Percentiles rank a stretch among this genome's conserved stretches.
Evolutionary conservation across 2,113 vertebrate genomes (phyloP).

Genomic region (Pelodiscus sinensis): DNA sequence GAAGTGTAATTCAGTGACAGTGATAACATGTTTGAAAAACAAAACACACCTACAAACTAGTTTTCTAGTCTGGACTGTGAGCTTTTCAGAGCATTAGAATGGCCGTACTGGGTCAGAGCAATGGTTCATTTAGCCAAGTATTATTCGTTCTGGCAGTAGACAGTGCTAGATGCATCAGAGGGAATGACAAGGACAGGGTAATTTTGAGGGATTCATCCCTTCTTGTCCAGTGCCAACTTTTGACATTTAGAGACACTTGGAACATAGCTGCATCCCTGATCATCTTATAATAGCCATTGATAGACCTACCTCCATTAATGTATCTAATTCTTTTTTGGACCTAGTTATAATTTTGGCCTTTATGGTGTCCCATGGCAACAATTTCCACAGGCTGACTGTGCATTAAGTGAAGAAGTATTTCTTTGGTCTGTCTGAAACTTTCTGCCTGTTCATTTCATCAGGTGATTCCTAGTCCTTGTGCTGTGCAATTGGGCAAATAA

Average conservation of each 20-base stretch:
- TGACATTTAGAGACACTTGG: background rate
- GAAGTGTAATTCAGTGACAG: background rate
- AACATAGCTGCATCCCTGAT: background rate
- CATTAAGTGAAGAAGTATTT: background rate
- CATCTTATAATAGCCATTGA: background rate
- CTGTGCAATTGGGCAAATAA: background rate
- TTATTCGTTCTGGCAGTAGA: no score
- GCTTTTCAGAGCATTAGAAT: background rate
- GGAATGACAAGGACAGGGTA: no score
- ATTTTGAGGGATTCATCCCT: no score
- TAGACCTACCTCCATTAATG: background rate
- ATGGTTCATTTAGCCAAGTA: no score
- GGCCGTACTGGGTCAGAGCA: no score
- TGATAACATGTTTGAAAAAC: rapidly evolving
- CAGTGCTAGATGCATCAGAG: no score
- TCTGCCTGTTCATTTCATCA: background rate
- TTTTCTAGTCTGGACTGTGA: background rate
- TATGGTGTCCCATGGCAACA: background rate
- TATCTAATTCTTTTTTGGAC: background rate
- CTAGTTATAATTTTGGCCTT: background rate
- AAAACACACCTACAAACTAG: rapidly evolving
- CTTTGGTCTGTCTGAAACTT: background rate
- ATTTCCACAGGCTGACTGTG: background rate
- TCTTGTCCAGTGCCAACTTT: background rate
- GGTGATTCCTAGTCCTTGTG: background rate